Conservation (phyloP, 1,140 invertebrate genomes). For the Mactra quadrangularis region DNA sequence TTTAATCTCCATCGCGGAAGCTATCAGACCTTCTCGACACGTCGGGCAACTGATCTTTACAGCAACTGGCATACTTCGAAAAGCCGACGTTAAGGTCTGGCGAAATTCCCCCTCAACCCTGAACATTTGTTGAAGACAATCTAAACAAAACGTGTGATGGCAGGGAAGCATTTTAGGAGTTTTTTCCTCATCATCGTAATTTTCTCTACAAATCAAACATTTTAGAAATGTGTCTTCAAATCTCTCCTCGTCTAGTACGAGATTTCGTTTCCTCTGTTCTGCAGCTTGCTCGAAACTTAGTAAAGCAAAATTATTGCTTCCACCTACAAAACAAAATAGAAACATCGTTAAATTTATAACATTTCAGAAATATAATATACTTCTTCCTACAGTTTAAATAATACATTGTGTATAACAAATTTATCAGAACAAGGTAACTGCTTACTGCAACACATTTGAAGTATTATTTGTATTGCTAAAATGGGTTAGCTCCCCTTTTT, state of each 20-base stretch:
- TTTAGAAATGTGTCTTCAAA: conserved; percentile 81
- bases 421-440: too few relatives aligned
- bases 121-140: conserved; percentile 85
- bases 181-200: conserved; percentile 78
- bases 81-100: conserved; percentile 77
- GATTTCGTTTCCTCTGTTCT: conserved; percentile 72
- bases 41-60: conserved; percentile 88
- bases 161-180: conserved; percentile 82
- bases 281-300: conserved; percentile 25
- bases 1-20: conserved; percentile 85
- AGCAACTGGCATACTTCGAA: conserved; percentile 77
- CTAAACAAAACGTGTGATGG: conserved; percentile 83
- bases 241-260: conserved; percentile 79
- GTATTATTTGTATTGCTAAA: too few relatives aligned
- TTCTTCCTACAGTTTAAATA: too few relatives aligned
- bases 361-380: too few relatives aligned
- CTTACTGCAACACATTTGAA: too few relatives aligned
- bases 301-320: neutral
- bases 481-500: too few relatives aligned
- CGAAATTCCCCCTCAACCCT: conserved; percentile 80
- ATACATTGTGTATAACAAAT: neutral
- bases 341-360: neutral
- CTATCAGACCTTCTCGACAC: conserved; percentile 96
- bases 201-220: conserved; percentile 81
- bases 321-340: conserved; percentile 52